Conservation (phyloP, 2,113 vertebrate species). For the Athene cunicularia region DNA sequence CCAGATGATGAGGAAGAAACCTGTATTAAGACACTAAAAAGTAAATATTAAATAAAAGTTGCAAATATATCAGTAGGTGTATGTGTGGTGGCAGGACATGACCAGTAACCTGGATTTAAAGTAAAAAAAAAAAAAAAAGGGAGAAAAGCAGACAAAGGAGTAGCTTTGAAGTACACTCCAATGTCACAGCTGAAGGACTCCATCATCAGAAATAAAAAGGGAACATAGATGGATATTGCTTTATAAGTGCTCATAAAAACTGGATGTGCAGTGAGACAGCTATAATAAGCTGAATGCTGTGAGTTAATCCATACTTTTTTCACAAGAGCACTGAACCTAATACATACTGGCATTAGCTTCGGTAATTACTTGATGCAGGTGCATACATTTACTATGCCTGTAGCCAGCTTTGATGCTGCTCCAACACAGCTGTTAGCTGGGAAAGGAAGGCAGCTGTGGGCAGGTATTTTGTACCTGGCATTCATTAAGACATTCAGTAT, state of each 20-base stretch:
- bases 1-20: not conserved
- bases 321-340: conserved; percentile 45
- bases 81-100: not conserved
- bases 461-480: not conserved
- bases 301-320: conserved; percentile 42
- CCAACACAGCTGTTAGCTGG: conserved; percentile 35
- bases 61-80: not conserved
- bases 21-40: not conserved
- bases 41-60: not conserved
- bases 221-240: not conserved
- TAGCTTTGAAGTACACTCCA: conserved; percentile 2
- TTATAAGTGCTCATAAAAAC: conserved; percentile 13
- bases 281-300: conserved; percentile 3
- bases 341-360: not conserved
- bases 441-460: conserved; percentile 10
- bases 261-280: conserved; percentile 19
- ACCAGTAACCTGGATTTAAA: not conserved
- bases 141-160: not conserved
- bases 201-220: conserved; percentile 11
- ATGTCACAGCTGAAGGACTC: conserved; percentile 6
- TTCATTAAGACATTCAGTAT: not conserved
- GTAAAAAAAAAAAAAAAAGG: too few relatives aligned
- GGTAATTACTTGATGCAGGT: conserved; percentile 55
- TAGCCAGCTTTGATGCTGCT: conserved; percentile 50
- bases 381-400: not conserved